Evolutionary conservation across 2,797 vertebrate genomes (phyloP).

Genomic region (Rhyacichthys aspro): DNA sequence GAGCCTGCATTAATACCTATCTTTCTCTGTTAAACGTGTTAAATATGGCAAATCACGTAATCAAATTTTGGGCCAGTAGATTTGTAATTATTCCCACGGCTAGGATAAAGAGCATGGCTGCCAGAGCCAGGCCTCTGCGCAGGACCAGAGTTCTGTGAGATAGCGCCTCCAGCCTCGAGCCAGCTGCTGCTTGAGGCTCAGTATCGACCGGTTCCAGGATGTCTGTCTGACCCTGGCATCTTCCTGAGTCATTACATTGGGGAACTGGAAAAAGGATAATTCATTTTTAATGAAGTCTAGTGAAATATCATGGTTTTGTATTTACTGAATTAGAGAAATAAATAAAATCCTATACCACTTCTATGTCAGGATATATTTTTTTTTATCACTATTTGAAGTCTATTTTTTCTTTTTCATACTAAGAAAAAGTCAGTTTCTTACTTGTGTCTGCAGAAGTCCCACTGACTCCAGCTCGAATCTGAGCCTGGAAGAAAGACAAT

Average conservation of each 20-base stretch:
- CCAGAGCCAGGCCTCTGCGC: constrained; percentile 65
- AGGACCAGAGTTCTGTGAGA: constrained; percentile 64
- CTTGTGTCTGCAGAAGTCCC: constrained; percentile 30
- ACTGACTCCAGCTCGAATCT: constrained; percentile 80
- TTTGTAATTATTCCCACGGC: constrained; percentile 76
- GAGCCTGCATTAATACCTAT: constrained; percentile 1
- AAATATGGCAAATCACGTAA: constrained; percentile 36
- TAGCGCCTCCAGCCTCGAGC: neutral
- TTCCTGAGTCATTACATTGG: constrained; percentile 5
- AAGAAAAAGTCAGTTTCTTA: constrained; percentile 31
- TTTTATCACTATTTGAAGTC: too few relatives aligned
- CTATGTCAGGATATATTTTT: too few relatives aligned
- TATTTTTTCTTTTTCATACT: too few relatives aligned
- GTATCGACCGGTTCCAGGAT: constrained; percentile 24
- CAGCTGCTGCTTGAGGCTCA: neutral
- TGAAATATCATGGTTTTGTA: neutral
- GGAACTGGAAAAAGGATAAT: constrained; percentile 18
- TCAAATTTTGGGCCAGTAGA: constrained; percentile 51
- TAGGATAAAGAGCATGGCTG: constrained; percentile 74
- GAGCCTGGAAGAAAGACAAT: constrained; percentile 77
- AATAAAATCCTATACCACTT: neutral
- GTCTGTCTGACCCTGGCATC: constrained; percentile 23
- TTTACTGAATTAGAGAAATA: neutral
- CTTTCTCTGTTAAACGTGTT: neutral
- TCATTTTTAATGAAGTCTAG: neutral